These are phyloP conservation scores for Strongylocentrotus purpuratus DNA, from an alignment of 35 echinoderm and acorn worm genomes.

Conservation along the genomic window DNA sequence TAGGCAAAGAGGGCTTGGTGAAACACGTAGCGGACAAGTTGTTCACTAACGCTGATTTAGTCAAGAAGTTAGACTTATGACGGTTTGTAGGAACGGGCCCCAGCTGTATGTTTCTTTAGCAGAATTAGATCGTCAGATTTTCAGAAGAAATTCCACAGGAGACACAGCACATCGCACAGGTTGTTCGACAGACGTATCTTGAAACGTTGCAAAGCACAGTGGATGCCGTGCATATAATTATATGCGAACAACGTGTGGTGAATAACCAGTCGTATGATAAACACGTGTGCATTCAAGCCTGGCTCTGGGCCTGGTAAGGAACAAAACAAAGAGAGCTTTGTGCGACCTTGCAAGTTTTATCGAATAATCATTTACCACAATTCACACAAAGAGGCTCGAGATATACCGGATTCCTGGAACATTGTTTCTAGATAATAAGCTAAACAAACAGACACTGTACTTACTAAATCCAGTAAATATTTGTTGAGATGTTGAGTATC, in stretches of 20 bases:
- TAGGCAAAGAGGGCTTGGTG: no score
- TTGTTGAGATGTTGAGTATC: not conserved
- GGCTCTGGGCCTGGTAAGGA: not conserved
- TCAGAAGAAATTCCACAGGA: no score
- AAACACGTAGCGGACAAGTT: no score
- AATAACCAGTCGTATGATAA: not conserved
- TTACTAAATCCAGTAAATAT: not conserved
- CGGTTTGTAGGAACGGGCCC: no score
- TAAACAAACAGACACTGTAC: not conserved
- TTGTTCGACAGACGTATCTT: no score
- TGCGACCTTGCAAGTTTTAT: not conserved
- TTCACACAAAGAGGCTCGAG: not conserved
- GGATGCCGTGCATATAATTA: not conserved
- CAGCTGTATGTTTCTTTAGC: no score
- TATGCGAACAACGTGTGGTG: no score
- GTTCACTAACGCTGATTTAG: no score
- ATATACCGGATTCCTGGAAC: not conserved
- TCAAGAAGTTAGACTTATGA: no score
- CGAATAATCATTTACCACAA: not conserved
- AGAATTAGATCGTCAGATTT: no score
- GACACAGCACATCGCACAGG: no score
- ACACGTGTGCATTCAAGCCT: slow-evolving; percentile 6
- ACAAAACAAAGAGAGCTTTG: not conserved
- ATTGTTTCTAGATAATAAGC: not conserved
- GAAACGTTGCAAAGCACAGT: no score